Conservation (phyloP, 2,113 vertebrate genomes). For the Mastomys natalensis region DNA sequence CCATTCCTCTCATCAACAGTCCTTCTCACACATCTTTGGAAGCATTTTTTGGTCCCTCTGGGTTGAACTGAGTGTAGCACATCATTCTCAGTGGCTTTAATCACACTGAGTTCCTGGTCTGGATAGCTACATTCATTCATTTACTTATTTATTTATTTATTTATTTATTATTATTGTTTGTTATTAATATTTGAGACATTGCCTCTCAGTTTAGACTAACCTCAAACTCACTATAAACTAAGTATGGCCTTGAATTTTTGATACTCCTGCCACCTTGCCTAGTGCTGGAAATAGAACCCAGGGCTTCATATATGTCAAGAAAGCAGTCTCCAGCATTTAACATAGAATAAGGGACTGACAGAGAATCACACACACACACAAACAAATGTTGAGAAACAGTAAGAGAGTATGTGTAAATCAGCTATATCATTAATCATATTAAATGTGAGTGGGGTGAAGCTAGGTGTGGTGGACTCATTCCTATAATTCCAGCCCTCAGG, state of each 20-base stretch:
- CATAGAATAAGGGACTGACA: background rate
- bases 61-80: background rate
- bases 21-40: constrained; percentile 20
- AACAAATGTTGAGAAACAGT: background rate
- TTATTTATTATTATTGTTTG: no score
- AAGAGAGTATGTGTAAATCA: constrained; percentile 2
- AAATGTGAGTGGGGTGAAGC: constrained; percentile 12
- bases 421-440: background rate
- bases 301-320: background rate
- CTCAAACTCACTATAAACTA: background rate
- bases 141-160: background rate
- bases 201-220: background rate
- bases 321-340: background rate
- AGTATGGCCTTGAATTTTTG: background rate
- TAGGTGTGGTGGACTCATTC: background rate
- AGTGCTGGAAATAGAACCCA: background rate
- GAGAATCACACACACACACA: background rate
- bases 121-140: background rate
- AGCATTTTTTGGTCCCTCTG: background rate
- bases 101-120: background rate
- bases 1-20: background rate
- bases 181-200: background rate
- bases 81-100: background rate
- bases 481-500: background rate
- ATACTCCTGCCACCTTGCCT: background rate